Base-by-base conservation (phyloP, 2,113 vertebrate species). In the Bos taurus region DNA sequence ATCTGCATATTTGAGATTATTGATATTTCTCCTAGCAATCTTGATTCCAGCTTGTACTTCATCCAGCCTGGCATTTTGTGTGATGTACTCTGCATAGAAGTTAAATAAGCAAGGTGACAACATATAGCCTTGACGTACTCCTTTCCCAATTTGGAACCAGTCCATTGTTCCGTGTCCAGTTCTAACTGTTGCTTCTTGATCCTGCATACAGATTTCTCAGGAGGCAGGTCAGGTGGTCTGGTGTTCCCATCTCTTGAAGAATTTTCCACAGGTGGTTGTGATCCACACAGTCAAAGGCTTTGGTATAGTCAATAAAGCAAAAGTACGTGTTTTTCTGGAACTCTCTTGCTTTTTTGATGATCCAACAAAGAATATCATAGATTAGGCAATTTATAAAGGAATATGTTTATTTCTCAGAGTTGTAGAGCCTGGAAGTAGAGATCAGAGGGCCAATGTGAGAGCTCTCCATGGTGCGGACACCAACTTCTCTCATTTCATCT, bases 391-490 rank as follows among this genome's bases (percentile, higher is more conserved):
- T 62, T 36, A 13, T 28, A 71, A 12, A 46, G 62, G 26, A 23
- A 62, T 64, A 43, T 30, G 6, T 25, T 54, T 74, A 83, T 54
- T 28, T 86, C n/a, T 93, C n/a, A 36, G 7, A 30, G 15, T 9
- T 74, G 28, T 93, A 8, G 43, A 83, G 36, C 12, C 67, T 56
- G 23, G 2, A n/a, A 83, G 25, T 50, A 17, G 21, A 87, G 14
- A 52, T 50, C 7, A 67, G 50, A 17, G 33, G 23, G n/a, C 25
- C 40, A 71, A 6, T 11, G 3, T 59, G 5, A 43, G 54, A 40
- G 6, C 6, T 14, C n/a, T 62, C 2, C 23, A 43, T 30, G 3
- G 7, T 60, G 33, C 1, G 16, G 74, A 71, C 1, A 0, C 25
- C 9, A 7, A 1, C 59, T 81, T 88, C 60, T 83, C 60, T 74